Evolutionary conservation across 2,797 vertebrate genomes (phyloP), one percentile per base, ranked within the genome.

Genomic region (Sandelia bainsii): DNA sequence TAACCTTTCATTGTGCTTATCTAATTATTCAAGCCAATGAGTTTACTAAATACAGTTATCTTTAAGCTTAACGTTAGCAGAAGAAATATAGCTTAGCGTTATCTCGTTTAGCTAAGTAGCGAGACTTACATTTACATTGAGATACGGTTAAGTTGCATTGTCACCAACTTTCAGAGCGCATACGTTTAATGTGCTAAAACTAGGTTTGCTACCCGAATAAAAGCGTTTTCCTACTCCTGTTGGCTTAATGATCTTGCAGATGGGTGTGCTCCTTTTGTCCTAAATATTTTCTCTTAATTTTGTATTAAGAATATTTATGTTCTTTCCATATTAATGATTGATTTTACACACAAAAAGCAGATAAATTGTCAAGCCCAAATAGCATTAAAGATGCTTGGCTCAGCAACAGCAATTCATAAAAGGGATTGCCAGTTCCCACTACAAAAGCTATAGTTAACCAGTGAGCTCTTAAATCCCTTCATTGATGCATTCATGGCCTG

Each of bases 381-480:
- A 44, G 23, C 64, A 77, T 52, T 66, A 84, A 77, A 88, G 75
- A 75, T 74, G 87, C 84, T 73, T 60, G 9, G 79, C 73, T 90
- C 92, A 88, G 81, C 82, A 85, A 25, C 46, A 45, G 37, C 34
- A 60, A 77, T 67, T 79, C 81, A 82, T 79, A 82, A 88, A 83
- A 77, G 83, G 72, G 81, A 72, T 77, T 81, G 75, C 85, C 79
- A 53, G 78, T 76, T 56, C 6, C 49, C 51, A 27, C 7, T 4
- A 90, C 91, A 92, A 93, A 91, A 86, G 87, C 80, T 74, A 34
- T 62, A 85, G 72, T 81, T 76, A 67, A 82, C 71, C 75, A 84
- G 16, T 88, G 79, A 88, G 77, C 87, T 87, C 72, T 69, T 81
- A 90, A 91, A 91, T 87, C 89, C 79, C 80, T 62, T 74, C 51